Conservation (phyloP, 1,140 invertebrate genomes). For the Lanistes nyassanus region DNA sequence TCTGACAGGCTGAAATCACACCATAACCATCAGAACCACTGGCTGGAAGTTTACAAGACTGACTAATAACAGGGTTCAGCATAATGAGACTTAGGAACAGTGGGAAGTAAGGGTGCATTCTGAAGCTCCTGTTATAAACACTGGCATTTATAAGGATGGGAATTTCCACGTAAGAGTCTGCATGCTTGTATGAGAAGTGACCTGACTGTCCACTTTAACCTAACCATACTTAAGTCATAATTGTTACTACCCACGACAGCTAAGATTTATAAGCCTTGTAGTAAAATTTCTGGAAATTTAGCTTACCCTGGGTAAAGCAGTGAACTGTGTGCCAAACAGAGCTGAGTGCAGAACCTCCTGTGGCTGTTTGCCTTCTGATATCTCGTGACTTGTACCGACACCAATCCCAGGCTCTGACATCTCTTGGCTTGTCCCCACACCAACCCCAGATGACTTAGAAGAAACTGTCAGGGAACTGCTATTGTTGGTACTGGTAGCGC, state of each 20-base stretch:
- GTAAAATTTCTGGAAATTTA: too few relatives aligned
- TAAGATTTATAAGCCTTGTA: too few relatives aligned
- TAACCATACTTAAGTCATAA: too few relatives aligned
- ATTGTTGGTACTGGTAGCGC: neutral
- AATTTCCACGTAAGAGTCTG: neutral
- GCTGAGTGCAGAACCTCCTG: slow-evolving; percentile 30
- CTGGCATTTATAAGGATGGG: neutral
- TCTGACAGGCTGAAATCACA: slow-evolving; percentile 7
- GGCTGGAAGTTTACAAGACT: too few relatives aligned
- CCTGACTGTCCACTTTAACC: too few relatives aligned
- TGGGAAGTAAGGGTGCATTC: neutral
- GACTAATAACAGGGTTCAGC: neutral
- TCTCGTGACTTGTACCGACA: neutral
- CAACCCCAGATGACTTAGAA: neutral
- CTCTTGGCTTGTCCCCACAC: neutral
- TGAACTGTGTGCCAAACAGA: slow-evolving; percentile 37
- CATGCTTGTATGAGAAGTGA: neutral
- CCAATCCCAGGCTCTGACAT: neutral
- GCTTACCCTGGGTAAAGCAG: slow-evolving; percentile 35
- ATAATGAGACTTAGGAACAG: neutral
- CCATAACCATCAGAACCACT: neutral
- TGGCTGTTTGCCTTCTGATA: neutral
- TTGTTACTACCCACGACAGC: too few relatives aligned
- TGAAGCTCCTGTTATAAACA: neutral
- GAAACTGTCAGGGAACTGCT: neutral